Conservation (phyloP, 2,113 vertebrate species). For the Antechinus stuartii region DNA sequence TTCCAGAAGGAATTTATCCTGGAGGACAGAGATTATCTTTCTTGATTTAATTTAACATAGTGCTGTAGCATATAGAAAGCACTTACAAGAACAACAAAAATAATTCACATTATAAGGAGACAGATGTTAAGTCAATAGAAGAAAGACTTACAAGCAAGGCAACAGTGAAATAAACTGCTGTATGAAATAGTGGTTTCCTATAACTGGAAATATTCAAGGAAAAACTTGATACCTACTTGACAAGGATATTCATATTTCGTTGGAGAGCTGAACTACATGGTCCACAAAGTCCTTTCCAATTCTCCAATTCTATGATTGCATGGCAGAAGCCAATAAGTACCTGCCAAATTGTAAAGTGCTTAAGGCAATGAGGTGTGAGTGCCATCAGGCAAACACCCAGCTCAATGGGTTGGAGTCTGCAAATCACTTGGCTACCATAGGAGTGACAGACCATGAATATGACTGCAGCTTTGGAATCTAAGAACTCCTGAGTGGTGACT, state of each 20-base stretch:
- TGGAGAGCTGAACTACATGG: background rate
- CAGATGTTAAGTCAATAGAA: background rate
- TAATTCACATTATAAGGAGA: background rate
- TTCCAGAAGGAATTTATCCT: background rate
- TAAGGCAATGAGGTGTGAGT: constrained; percentile 3
- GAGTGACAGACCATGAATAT: background rate
- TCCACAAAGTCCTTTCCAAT: background rate
- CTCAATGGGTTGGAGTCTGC: background rate
- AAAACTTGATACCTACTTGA: background rate
- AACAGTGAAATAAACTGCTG: background rate
- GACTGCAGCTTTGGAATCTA: background rate
- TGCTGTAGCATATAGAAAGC: background rate
- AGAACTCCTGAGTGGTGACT: background rate
- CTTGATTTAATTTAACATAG: background rate
- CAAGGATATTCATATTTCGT: background rate
- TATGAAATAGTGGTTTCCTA: background rate
- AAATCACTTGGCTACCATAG: background rate
- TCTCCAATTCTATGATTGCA: background rate
- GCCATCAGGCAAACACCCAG: background rate
- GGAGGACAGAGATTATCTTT: background rate
- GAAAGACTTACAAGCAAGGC: background rate
- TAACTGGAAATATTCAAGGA: background rate
- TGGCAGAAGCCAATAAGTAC: background rate
- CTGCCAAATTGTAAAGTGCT: background rate
- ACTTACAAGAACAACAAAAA: background rate